Base-by-base conservation (phyloP, 2,888 invertebrate species). In the Magallana nippona region DNA sequence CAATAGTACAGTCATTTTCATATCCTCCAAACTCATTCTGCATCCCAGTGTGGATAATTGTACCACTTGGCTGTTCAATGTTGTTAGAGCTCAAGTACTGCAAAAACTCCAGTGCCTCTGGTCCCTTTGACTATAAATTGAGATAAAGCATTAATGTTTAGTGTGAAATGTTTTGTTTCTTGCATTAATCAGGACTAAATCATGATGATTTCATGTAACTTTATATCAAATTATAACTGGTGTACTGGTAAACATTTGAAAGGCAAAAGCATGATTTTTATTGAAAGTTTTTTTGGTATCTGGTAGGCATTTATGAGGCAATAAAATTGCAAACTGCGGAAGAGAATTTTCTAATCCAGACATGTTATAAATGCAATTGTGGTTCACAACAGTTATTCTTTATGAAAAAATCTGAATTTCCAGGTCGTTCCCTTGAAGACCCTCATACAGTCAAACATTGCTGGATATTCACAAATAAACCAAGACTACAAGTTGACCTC, bases 31-130 rank as follows among this genome's bases (percentile, higher is more conserved):
- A 95, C 87, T 96, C 95, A 95, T 99, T 99, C 94, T 99, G 98
- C 98, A 99, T 98, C 87, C 99, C 99, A 0, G 98, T 98, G 94
- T 99, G 99, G 86, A 98, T 98, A 88, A 99, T 97, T 91, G 97
- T 96, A 55, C 98, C 98, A 2, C 98, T 95, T 0, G 98, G 97
- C 1, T 98, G 97, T 93, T 99, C 98, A 11, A 99, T 97, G 94
- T 99, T 97, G 93, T 99, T 99, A 1, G 98, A 98, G 93, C 99
- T 99, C 55, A 99, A 95, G 94, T 97, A 97, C 94, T 99, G 99
- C 19, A 99, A 95, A 80, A 97, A 96, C 83, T 97, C 96, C 0
- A 98, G 97, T 0, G 98, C 98, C 95, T 98, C 98, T 71, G 95
- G 95, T 0, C 97, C 97, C 93, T 97, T 97, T 0, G 98, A 96